These are phyloP conservation scores for Sebastiscus tertius DNA, from an alignment of 2,797 vertebrate genomes.

Conservation along the genomic window DNA sequence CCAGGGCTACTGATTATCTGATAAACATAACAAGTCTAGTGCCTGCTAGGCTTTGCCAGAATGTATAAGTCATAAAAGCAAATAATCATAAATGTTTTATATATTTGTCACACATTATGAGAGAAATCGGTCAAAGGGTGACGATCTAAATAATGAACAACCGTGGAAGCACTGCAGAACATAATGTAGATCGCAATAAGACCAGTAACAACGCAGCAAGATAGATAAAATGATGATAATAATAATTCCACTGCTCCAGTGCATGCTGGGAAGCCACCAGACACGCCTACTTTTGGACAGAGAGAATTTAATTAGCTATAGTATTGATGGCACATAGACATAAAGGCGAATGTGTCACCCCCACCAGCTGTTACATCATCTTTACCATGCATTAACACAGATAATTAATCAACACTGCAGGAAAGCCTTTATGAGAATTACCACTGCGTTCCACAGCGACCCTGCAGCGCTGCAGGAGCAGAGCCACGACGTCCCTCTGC, in stretches of 20 bases:
- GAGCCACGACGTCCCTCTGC: neutral
- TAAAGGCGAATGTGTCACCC: neutral
- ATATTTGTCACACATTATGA: neutral
- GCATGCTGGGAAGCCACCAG: neutral
- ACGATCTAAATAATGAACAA: neutral
- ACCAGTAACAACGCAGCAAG: neutral
- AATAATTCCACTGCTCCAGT: neutral
- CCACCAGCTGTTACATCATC: conserved; percentile 14
- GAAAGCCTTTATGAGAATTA: conserved; percentile 24
- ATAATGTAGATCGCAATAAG: neutral
- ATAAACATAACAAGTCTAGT: neutral
- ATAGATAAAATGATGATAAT: neutral
- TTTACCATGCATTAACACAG: conserved; percentile 18
- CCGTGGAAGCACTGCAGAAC: neutral
- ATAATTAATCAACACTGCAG: conserved; percentile 43
- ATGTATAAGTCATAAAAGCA: neutral
- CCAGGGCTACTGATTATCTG: neutral
- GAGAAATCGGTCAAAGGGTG: neutral
- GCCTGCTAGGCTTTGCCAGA: neutral
- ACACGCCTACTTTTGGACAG: neutral
- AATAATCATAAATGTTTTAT: neutral
- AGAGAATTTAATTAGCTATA: neutral
- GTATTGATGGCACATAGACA: neutral
- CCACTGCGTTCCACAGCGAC: conserved; percentile 8
- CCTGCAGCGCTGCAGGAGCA: conserved; percentile 27